phyloP scores from a whole-genome alignment of 2,888 invertebrate genomes.

The Rhagonycha lutea region DNA sequence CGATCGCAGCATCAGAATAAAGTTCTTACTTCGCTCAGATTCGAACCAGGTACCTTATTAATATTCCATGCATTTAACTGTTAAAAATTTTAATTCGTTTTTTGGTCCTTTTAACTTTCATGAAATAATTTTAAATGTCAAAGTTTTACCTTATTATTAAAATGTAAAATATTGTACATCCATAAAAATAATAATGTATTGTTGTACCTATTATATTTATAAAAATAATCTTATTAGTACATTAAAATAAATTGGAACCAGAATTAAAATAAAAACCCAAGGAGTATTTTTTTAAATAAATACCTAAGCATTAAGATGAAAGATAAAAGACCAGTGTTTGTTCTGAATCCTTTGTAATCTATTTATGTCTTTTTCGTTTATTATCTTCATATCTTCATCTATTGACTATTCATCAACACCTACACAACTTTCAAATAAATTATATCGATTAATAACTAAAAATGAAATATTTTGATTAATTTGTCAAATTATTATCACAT shows the following conservation, averaged over 20 bases:
- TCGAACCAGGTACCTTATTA: no score
- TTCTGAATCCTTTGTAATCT: conserved; percentile 18
- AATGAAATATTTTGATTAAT: neutral
- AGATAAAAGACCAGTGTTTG: conserved; percentile 15
- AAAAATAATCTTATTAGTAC: neutral
- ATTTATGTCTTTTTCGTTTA: conserved; percentile 11
- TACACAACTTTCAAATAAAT: neutral
- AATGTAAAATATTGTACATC: neutral
- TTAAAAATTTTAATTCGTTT: no score
- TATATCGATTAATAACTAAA: neutral
- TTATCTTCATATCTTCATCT: conserved; percentile 11
- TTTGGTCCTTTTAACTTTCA: no score
- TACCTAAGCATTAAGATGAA: conserved; percentile 7
- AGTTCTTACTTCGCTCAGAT: no score
- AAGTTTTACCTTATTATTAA: no score
- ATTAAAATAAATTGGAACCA: neutral
- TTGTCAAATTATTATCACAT: neutral
- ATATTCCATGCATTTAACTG: no score
- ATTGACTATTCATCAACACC: conserved; percentile 16
- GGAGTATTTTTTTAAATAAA: neutral
- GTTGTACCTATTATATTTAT: neutral
- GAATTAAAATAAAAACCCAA: conserved; percentile 6
- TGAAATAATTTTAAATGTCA: neutral
- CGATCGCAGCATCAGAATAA: no score
- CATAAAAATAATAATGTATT: neutral